These are phyloP conservation scores for Mylabris phalerata DNA, from an alignment of 1,140 invertebrate species.

Conservation along the genomic window DNA sequence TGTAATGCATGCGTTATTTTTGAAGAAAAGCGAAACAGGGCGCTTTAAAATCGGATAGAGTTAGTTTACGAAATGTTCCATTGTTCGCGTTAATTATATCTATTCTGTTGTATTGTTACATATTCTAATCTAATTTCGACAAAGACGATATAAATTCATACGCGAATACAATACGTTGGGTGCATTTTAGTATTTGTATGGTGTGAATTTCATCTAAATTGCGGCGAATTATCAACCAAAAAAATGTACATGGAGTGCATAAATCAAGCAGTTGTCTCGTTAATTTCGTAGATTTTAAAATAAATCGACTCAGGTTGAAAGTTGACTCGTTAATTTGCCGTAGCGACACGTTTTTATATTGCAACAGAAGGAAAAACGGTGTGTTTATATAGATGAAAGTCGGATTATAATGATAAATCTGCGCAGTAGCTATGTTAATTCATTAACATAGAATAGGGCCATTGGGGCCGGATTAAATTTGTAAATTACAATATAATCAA, in stretches of 20 bases:
- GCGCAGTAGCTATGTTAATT: neutral
- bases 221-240: too few relatives aligned
- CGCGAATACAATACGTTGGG: conserved; percentile 9
- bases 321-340: too few relatives aligned
- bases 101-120: conserved; percentile 11
- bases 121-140: conserved; percentile 14
- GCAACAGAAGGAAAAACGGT: neutral
- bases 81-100: conserved; percentile 14
- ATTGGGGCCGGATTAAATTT: conserved; percentile 25
- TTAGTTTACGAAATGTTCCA: conserved; percentile 3
- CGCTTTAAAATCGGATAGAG: too few relatives aligned
- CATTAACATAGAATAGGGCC: conserved; percentile 19
- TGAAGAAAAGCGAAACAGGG: too few relatives aligned
- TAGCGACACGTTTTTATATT: too few relatives aligned
- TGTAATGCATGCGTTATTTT: too few relatives aligned
- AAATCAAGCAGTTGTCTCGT: too few relatives aligned
- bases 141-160: conserved; percentile 14
- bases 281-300: too few relatives aligned
- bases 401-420: neutral
- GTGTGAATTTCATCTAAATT: neutral
- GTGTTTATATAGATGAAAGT: neutral
- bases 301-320: too few relatives aligned
- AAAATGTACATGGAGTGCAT: too few relatives aligned
- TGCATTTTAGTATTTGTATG: conserved; percentile 10
- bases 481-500: conserved; percentile 33